Evolutionary conservation across 2,797 vertebrate species (phyloP).

Genomic region (Diceros bicornis): DNA sequence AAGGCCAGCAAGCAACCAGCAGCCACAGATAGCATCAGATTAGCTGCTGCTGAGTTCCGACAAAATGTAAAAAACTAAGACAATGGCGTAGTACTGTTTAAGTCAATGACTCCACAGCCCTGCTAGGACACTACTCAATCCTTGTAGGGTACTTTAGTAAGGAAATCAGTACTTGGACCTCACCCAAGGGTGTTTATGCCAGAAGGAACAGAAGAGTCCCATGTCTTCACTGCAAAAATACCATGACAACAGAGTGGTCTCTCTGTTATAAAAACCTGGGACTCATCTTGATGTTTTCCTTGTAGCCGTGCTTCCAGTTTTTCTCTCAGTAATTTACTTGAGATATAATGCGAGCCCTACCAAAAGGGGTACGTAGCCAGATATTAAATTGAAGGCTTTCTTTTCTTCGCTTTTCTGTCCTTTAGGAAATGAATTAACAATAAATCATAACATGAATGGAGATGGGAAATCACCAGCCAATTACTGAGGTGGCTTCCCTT

Average conservation of each 20-base stretch:
- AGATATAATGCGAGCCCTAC: neutral
- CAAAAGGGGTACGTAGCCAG: neutral
- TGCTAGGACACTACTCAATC: neutral
- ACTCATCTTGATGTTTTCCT: slow-evolving; percentile 15
- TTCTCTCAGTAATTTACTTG: slow-evolving; percentile 60
- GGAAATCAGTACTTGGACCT: neutral
- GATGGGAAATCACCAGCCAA: slow-evolving; percentile 13
- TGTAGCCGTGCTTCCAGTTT: neutral
- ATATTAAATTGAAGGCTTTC: neutral
- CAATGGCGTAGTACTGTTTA: neutral
- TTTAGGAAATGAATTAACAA: slow-evolving; percentile 11
- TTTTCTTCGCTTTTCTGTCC: neutral
- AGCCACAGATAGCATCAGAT: slow-evolving; percentile 62
- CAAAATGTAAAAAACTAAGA: slow-evolving; percentile 13
- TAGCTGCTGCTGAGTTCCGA: slow-evolving; percentile 46
- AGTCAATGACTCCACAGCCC: neutral
- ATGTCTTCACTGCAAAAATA: neutral
- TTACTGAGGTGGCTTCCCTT: neutral
- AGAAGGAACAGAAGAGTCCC: neutral
- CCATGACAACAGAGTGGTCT: neutral
- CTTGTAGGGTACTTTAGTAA: neutral
- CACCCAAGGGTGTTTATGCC: neutral
- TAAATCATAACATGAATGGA: neutral
- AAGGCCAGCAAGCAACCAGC: slow-evolving; percentile 73
- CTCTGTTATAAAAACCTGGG: slow-evolving; percentile 14